Percentiles rank a stretch among this genome's conserved stretches.
These are phyloP conservation scores for Phania funesta DNA, from an alignment of 2,888 invertebrate species.

Conservation along the genomic window DNA sequence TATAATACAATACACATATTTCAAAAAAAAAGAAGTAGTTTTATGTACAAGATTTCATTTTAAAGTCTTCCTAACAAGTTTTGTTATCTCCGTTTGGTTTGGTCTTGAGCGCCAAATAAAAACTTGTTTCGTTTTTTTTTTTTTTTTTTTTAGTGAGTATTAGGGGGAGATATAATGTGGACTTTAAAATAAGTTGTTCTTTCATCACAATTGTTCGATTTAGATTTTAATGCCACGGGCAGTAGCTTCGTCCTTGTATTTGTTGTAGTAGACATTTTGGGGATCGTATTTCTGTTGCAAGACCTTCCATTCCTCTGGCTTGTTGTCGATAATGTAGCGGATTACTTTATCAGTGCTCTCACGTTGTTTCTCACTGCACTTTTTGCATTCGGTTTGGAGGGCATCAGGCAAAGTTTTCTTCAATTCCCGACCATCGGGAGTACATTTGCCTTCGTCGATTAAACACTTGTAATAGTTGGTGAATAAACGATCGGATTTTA, in stretches of 20 bases:
- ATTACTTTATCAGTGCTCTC: constrained; percentile 84
- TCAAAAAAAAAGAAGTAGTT: neutral
- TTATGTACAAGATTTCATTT: constrained; percentile 49
- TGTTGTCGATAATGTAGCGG: constrained; percentile 84
- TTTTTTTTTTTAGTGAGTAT: no score
- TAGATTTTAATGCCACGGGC: constrained; percentile 80
- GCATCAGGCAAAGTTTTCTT: constrained; percentile 84
- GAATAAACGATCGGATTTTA: constrained; percentile 82
- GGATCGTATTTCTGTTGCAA: constrained; percentile 87
- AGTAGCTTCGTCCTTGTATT: constrained; percentile 83
- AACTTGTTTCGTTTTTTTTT: constrained; percentile 38
- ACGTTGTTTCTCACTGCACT: constrained; percentile 84
- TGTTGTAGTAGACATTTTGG: constrained; percentile 83
- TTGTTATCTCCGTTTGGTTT: neutral
- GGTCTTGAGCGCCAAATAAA: neutral
- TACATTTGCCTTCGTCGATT: constrained; percentile 82
- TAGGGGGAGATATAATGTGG: constrained; percentile 35
- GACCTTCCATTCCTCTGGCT: constrained; percentile 84
- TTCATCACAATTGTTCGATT: constrained; percentile 25
- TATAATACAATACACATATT: constrained; percentile 27
- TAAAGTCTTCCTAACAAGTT: constrained; percentile 44
- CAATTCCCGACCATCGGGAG: constrained; percentile 83
- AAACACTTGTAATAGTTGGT: constrained; percentile 83
- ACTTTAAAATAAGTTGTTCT: constrained; percentile 30
- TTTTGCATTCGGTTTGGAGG: constrained; percentile 83